These are phyloP conservation scores for Cassiopea xamachana DNA, from an alignment of 30 jellyfish, hydroid and myxozoan species.

Conservation along the genomic window DNA sequence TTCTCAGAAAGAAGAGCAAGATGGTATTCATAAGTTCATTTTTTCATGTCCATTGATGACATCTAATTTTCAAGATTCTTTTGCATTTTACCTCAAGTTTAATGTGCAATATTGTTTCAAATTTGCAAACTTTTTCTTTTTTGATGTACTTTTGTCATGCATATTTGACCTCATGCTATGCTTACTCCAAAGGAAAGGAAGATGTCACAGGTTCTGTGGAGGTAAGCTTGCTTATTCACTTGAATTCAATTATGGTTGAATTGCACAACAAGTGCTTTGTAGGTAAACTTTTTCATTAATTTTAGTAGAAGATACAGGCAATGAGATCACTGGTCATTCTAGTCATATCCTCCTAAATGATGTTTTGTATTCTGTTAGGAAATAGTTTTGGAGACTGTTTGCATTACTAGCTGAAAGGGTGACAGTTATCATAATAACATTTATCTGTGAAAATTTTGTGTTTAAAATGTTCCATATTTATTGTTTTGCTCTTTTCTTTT, in stretches of 20 bases:
- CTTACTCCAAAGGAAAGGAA: constrained; percentile 15
- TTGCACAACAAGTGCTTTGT: not conserved
- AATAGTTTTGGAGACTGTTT: not conserved
- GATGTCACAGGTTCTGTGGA: constrained; percentile 29
- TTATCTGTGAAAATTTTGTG: not conserved
- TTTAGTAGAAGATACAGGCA: too few relatives aligned
- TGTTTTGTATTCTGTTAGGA: not conserved
- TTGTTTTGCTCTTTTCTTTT: too few relatives aligned
- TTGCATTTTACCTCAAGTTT: too few relatives aligned
- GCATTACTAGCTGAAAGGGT: not conserved
- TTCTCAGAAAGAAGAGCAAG: not conserved
- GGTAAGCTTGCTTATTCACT: constrained; percentile 15
- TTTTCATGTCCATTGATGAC: too few relatives aligned
- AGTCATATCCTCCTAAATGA: not conserved
- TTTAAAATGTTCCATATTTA: too few relatives aligned
- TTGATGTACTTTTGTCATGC: not conserved
- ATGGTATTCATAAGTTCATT: not conserved
- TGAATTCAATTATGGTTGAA: not conserved
- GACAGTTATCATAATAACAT: not conserved
- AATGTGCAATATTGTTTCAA: too few relatives aligned
- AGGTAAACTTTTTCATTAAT: too few relatives aligned
- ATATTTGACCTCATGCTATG: not conserved
- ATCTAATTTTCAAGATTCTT: too few relatives aligned
- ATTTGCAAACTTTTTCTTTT: too few relatives aligned
- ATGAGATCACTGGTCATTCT: too few relatives aligned